Percentiles rank a stretch among this genome's conserved stretches.
Evolutionary conservation across 2,113 vertebrate genomes (phyloP).

Genomic region (Istiophorus platypterus): DNA sequence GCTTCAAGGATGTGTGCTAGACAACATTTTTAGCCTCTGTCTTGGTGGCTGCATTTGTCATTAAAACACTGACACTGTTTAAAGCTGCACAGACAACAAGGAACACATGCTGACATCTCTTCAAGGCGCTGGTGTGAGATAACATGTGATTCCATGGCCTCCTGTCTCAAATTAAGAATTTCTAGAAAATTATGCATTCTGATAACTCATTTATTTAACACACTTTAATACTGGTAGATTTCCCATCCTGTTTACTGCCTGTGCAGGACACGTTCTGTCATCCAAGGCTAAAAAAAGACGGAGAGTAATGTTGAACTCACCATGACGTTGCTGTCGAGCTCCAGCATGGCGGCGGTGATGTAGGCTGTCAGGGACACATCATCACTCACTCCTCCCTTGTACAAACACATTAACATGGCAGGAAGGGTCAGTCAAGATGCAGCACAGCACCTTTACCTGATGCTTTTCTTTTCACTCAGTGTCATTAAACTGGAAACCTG

Average conservation of each 20-base stretch:
- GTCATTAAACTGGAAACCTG: not conserved
- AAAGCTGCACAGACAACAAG: not conserved
- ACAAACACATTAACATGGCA: not conserved
- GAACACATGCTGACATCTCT: too few relatives aligned
- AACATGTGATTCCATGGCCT: not conserved
- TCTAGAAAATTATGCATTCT: too few relatives aligned
- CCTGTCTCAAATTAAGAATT: not conserved
- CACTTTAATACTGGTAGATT: too few relatives aligned
- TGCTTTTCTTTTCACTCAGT: too few relatives aligned
- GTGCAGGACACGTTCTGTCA: too few relatives aligned
- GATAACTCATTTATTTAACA: too few relatives aligned
- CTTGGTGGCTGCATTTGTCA: too few relatives aligned
- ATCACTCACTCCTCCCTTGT: slow-evolving; percentile 89
- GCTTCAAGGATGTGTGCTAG: not conserved
- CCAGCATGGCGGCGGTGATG: slow-evolving; percentile 87
- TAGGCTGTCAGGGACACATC: slow-evolving; percentile 88
- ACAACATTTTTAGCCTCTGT: not conserved
- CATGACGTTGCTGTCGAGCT: slow-evolving; percentile 76
- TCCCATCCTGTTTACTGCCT: too few relatives aligned
- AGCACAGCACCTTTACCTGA: not conserved
- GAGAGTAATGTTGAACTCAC: slow-evolving; percentile 70
- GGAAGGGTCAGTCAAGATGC: not conserved
- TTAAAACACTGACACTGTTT: too few relatives aligned
- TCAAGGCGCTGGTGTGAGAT: too few relatives aligned
- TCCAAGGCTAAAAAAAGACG: too few relatives aligned